Percentiles rank a stretch among this genome's conserved stretches.
Conservation (phyloP, 2,113 vertebrate species). For the Cololabis saira region DNA sequence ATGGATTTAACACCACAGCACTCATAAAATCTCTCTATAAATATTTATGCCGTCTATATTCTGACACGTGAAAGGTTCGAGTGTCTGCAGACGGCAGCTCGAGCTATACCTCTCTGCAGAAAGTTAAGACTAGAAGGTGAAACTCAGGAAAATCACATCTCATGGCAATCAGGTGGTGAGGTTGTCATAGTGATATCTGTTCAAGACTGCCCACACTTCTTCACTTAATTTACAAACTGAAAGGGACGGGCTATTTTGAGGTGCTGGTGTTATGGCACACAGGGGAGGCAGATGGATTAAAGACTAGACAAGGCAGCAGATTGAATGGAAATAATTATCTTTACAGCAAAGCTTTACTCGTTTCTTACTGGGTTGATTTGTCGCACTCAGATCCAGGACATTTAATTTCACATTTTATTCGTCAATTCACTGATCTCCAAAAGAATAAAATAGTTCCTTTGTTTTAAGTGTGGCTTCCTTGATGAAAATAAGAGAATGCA, state of each 20-base stretch:
- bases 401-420: no score
- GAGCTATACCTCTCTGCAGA: slow-evolving; percentile 17
- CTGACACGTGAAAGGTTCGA: background rate
- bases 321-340: slow-evolving; percentile 23
- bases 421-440: background rate
- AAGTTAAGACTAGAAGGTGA: slow-evolving; percentile 46
- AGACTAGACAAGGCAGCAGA: slow-evolving; percentile 27
- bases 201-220: slow-evolving; percentile 67
- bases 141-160: slow-evolving; percentile 54
- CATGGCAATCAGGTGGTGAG: slow-evolving; percentile 60
- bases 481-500: slow-evolving; percentile 2
- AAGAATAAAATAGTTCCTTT: background rate
- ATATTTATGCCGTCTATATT: slow-evolving; percentile 2
- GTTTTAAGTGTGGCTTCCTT: background rate
- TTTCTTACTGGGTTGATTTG: background rate
- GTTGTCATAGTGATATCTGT: slow-evolving; percentile 80
- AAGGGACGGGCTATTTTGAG: slow-evolving; percentile 68
- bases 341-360: slow-evolving; percentile 2
- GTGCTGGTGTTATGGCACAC: slow-evolving; percentile 60
- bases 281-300: slow-evolving; percentile 34
- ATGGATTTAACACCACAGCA: slow-evolving; percentile 3
- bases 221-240: slow-evolving; percentile 67
- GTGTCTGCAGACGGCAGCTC: slow-evolving; percentile 4
- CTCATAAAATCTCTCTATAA: background rate
- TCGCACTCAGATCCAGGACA: background rate